Conservation (phyloP, 2,888 invertebrate genomes). For the Thyatira batis region DNA sequence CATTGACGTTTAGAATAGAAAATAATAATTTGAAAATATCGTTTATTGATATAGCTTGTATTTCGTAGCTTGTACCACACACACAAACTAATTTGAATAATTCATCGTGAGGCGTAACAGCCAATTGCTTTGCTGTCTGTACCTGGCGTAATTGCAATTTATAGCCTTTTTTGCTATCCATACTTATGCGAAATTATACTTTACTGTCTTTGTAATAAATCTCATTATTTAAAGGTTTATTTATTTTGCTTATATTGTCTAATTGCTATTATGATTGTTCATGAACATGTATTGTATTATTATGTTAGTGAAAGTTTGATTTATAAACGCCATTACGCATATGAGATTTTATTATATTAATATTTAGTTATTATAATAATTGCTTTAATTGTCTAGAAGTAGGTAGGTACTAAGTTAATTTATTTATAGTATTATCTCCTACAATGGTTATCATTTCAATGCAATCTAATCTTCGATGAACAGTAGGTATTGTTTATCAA, state of each 20-base stretch:
- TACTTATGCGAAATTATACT: background rate
- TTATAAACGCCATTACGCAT: background rate
- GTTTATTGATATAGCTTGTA: constrained; percentile 7
- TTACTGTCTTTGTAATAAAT: background rate
- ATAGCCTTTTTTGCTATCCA: constrained; percentile 32
- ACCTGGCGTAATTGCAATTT: constrained; percentile 59
- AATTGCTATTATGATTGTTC: background rate
- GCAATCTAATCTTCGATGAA: too few relatives aligned
- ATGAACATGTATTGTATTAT: background rate
- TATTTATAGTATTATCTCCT: too few relatives aligned
- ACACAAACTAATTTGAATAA: constrained; percentile 48
- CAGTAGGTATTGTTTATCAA: too few relatives aligned
- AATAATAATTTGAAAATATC: background rate
- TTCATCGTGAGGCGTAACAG: constrained; percentile 48
- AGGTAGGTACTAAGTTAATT: too few relatives aligned
- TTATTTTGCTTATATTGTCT: background rate
- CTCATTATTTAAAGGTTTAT: background rate
- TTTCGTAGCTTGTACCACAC: constrained; percentile 17
- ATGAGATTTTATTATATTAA: background rate
- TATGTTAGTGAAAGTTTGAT: background rate
- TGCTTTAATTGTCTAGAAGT: too few relatives aligned
- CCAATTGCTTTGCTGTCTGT: constrained; percentile 45
- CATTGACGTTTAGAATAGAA: background rate
- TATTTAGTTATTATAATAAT: too few relatives aligned
- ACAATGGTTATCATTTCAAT: too few relatives aligned